Evolutionary conservation across 2,888 invertebrate species (phyloP), one percentile per base, ranked within the genome.

Genomic region (Stenurella melanura): DNA sequence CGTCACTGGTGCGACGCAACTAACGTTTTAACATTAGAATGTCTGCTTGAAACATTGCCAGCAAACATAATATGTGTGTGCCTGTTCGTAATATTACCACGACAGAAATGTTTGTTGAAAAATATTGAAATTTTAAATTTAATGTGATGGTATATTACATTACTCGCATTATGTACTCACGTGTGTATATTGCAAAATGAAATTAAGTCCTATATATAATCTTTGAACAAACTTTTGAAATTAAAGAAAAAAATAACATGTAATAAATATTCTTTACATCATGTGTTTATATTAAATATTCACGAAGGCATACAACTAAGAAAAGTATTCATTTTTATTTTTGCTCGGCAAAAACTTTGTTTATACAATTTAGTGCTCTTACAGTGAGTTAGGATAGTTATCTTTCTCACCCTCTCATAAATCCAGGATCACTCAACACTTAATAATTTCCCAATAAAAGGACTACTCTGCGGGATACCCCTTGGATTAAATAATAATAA

Each of bases 401-500:
- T 76, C 76, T 68, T 54, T 60, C 63, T 1, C 79, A 76, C 77
- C 69, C 79, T 78, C 70, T 19, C 56, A 12, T 38, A 70, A 21
- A 71, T 77, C 56, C 7, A 63, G 74, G 58, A 67, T 68, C 74
- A 72, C 56, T 71, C 74, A 67, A 75, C 77, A 78, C 72, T 73
- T 78, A 60, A 82, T 80, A 80, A 80, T 80, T 75, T 74, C 66
- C 75, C 77, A 73, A 80, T 80, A 80, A 77, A 74, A 74, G 64
- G 66, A 38, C 17, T 68, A 58, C 74, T 38, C 66, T 58, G 66
- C 70, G 54, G 78, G 76, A 61, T 71, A 70, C 76, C 73, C 76
- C 67, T 76, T 73, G 66, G 81, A 86, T 86, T 86, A 86, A 86
- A 86, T 86, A 85, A 86, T 85, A 86, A 85, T 87, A 86, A 86